A percentile compares a stretch with the other conserved stretches of the same genome.
These are phyloP conservation scores for Larimichthys crocea DNA, from an alignment of 2,113 vertebrate species.

Conservation along the genomic window DNA sequence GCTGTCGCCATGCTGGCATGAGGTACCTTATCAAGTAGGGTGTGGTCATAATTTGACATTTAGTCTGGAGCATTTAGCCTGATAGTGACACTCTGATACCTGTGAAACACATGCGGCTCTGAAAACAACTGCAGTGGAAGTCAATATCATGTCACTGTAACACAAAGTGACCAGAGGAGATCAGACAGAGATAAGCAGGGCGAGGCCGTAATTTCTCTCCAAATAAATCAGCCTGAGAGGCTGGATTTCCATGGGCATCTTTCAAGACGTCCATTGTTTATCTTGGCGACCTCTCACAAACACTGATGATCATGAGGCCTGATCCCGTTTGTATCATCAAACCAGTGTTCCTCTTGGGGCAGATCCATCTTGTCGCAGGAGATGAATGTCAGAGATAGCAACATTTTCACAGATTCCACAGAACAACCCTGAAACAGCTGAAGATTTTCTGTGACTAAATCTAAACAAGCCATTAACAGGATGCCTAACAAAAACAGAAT, in stretches of 20 bases:
- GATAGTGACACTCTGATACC: background rate
- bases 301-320: background rate
- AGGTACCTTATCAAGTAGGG: background rate
- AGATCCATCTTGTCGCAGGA: background rate
- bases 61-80: background rate
- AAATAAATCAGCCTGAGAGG: background rate
- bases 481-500: slow-evolving; percentile 17
- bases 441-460: slow-evolving; percentile 18
- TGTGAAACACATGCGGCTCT: slow-evolving; percentile 3
- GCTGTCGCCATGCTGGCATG: background rate
- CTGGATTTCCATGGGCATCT: background rate
- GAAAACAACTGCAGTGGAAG: background rate
- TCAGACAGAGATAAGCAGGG: slow-evolving; percentile 14
- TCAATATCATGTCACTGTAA: slow-evolving; percentile 7
- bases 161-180: background rate
- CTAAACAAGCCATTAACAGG: background rate
- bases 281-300: slow-evolving; percentile 14
- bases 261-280: slow-evolving; percentile 9
- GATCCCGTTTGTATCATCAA: slow-evolving; percentile 16
- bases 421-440: slow-evolving; percentile 11
- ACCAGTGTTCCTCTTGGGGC: background rate
- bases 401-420: slow-evolving; percentile 18
- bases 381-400: background rate
- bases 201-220: background rate
- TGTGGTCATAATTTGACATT: background rate